Evolutionary conservation across 2,113 vertebrate species (phyloP), one percentile per base, ranked within the genome.

Genomic region (Zeus faber): DNA sequence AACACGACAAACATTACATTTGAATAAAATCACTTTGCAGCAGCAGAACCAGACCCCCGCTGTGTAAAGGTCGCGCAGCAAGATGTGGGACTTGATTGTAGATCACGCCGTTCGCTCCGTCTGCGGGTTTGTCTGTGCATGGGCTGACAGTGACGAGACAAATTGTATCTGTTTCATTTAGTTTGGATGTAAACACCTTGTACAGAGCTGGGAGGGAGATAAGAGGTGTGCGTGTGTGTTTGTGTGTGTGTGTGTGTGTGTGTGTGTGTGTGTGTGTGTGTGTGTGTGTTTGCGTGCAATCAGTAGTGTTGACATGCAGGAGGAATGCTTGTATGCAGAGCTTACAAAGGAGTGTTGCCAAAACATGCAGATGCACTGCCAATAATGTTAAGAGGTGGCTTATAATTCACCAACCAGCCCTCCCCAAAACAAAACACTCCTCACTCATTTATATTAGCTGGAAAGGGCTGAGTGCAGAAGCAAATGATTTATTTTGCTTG

Each of bases 331-430:
- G 68, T 65, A 56, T 76, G 59, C 61, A 26, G 60, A 71, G 80
- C 61, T 77, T 65, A 25, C 70, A 39, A 55, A 54, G 66, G 52
- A 65, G 29, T 45, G 9, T 58, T 57, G 77, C 77, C 70, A 80
- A 65, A 70, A 70, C 70, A 69, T 67, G 62, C 74, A 63, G 41
- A 72, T 48, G 50, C 37, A 39, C 65, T 74, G 74, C 72, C 76
- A 80, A 65, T 67, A 62, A 67, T 64, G 62, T 66, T 72, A 67
- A 74, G 65, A 76, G 72, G 56, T 67, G 52, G 74, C 70, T 77
- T 78, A 61, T 62, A 59, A 70, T 54, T 56, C 61, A 40, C 35
- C 53, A 49, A 33, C 53, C 45, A 13, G 44, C 14, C n/a, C 5
- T 9, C 33, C 13, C 13, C 13, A n/a, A 37, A 14, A 37, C 33